These are phyloP conservation scores for Athalia cordata DNA, from an alignment of 2,888 invertebrate species.

Conservation along the genomic window DNA sequence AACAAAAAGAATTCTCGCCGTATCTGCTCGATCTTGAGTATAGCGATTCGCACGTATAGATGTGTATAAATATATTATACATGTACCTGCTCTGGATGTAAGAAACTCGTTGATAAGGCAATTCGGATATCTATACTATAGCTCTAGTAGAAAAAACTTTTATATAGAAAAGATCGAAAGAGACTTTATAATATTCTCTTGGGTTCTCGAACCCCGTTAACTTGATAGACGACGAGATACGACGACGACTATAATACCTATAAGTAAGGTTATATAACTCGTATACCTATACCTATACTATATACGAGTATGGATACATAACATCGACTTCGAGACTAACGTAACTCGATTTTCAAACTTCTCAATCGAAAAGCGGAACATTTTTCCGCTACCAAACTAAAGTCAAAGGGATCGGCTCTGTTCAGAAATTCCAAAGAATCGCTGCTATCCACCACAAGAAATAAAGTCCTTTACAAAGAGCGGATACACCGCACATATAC, in stretches of 20 bases:
- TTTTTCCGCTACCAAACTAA: slow-evolving; percentile 5
- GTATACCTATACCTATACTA: too few relatives aligned
- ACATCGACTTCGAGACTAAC: neutral
- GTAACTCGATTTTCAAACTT: slow-evolving; percentile 35
- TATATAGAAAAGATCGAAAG: slow-evolving; percentile 9
- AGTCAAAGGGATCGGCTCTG: slow-evolving; percentile 6
- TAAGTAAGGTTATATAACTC: too few relatives aligned
- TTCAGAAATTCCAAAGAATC: too few relatives aligned
- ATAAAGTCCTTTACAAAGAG: too few relatives aligned
- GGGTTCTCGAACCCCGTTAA: slow-evolving; percentile 6
- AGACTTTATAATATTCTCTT: slow-evolving; percentile 40
- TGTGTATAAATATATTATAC: neutral
- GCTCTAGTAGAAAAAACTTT: too few relatives aligned
- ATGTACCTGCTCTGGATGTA: neutral
- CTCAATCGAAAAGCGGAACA: slow-evolving; percentile 17
- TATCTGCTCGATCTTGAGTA: neutral
- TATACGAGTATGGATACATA: neutral
- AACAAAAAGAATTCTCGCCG: neutral
- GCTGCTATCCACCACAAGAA: too few relatives aligned
- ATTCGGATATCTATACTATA: slow-evolving; percentile 15
- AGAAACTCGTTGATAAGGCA: slow-evolving; percentile 33
- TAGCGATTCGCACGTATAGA: neutral
- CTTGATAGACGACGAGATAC: neutral
- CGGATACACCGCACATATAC: too few relatives aligned
- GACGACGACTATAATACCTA: neutral